A percentile compares a stretch with the other conserved stretches of the same genome.
Evolutionary conservation across 2,888 invertebrate genomes (phyloP).

Genomic region (Drosophila emarginata): DNA sequence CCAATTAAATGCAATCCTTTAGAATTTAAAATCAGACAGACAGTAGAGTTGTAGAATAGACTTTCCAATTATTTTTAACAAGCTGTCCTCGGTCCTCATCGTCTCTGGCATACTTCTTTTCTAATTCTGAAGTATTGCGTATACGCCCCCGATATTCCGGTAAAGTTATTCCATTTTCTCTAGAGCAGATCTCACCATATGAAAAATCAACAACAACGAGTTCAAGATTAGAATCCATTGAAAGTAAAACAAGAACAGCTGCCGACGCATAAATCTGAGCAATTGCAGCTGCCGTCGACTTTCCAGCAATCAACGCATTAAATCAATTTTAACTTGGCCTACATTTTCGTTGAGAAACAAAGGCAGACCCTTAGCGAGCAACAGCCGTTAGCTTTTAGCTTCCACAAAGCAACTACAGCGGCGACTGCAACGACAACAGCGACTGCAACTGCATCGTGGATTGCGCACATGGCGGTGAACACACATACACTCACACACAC

Average conservation of each 20-base stretch:
- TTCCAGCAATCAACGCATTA: conserved; percentile 70
- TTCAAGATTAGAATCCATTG: conserved; percentile 44
- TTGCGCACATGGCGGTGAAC: conserved; percentile 37
- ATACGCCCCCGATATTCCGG: conserved; percentile 48
- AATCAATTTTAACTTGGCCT: conserved; percentile 81
- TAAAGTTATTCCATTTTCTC: too few relatives aligned
- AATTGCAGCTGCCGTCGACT: conserved; percentile 31
- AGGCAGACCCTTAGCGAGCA: conserved; percentile 56
- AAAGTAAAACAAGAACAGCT: conserved; percentile 38
- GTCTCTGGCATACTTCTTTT: too few relatives aligned
- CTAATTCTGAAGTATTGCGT: conserved; percentile 31
- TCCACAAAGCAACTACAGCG: conserved; percentile 29
- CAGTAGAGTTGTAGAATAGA: neutral
- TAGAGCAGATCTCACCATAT: too few relatives aligned
- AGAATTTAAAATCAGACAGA: neutral
- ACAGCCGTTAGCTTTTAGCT: conserved; percentile 36
- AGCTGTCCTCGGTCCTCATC: too few relatives aligned
- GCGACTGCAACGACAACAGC: conserved; percentile 33
- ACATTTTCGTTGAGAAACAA: conserved; percentile 57
- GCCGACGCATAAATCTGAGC: conserved; percentile 54
- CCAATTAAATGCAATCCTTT: conserved; percentile 9
- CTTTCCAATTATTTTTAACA: conserved; percentile 54
- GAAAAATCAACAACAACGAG: conserved; percentile 18
- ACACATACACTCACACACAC: neutral
- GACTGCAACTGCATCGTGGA: conserved; percentile 54